Evolutionary conservation across 2,888 invertebrate genomes (phyloP).

Genomic region (Netelia virgata): DNA sequence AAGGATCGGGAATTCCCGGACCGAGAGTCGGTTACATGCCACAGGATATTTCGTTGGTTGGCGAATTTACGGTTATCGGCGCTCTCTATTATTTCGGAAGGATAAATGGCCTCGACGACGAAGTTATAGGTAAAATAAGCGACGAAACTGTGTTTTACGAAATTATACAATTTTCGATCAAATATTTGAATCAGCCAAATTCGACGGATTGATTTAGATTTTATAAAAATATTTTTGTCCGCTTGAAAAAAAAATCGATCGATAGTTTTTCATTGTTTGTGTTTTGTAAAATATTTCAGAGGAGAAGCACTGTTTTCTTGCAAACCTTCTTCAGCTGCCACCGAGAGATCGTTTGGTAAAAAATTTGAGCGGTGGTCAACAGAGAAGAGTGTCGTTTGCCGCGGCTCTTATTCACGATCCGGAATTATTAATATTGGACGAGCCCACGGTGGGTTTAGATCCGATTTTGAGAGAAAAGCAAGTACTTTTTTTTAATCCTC

Average conservation of each 20-base stretch:
- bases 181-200: background rate
- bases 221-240: no score
- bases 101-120: slow-evolving; percentile 91
- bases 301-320: slow-evolving; percentile 89
- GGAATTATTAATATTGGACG: slow-evolving; percentile 94
- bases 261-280: no score
- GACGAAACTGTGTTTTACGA: background rate
- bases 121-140: slow-evolving; percentile 85
- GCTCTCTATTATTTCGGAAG: slow-evolving; percentile 95
- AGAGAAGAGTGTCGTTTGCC: slow-evolving; percentile 94
- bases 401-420: slow-evolving; percentile 95
- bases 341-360: slow-evolving; percentile 89
- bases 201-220: background rate
- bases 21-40: slow-evolving; percentile 95
- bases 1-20: slow-evolving; percentile 90
- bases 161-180: background rate
- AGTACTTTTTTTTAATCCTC: slow-evolving; percentile 76
- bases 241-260: no score
- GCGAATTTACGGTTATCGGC: slow-evolving; percentile 93
- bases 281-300: slow-evolving; percentile 73
- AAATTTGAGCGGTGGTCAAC: slow-evolving; percentile 95
- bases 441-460: slow-evolving; percentile 97
- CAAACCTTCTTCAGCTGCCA: slow-evolving; percentile 92
- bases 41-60: slow-evolving; percentile 93
- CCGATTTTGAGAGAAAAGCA: slow-evolving; percentile 94